Evolutionary conservation across 2,888 invertebrate genomes (phyloP), one percentile per base, ranked within the genome.

Genomic region (Ametastegia equiseti): DNA sequence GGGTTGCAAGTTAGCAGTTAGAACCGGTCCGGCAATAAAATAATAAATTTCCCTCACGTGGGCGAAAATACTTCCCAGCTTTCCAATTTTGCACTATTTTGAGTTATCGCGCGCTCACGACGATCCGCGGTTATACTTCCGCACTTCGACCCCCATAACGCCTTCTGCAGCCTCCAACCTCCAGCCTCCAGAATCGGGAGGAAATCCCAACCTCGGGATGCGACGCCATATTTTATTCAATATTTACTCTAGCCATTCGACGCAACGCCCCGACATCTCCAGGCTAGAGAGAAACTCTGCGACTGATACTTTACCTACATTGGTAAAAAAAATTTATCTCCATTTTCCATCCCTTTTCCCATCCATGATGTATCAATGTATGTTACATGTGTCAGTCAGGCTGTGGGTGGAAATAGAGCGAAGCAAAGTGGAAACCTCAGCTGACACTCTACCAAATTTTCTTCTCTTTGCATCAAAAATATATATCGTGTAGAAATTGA

Each of bases 81-180:
- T 75, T 75, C 75, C 75, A 75, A 75, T 75, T 75, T 75, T 54
- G n/a, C 50, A 54, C 50, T 54, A 75, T 75, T 75, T 50, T 75
- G 54, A 75, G 75, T 75, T 75, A 75, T 75, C 75, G 54, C 54
- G 54, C 54, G 30, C 47, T 47, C 47, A 11, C 19, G 7, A n/a
- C 36, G 36, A 11, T 54, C 45, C 45, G 42, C 15, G 71, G 27
- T 30, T 71, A 65, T 65, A 13, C 27, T n/a, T n/a, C n/a, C n/a
- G n/a, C n/a, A n/a, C n/a, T n/a, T n/a, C n/a, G 6, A 27, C 27
- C 69, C n/a, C 23, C n/a, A 1, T 23, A 2, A 13, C 23, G 3
- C 23, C 2, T 1, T 9, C 19, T 36, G n/a, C n/a, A n/a, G n/a
- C n/a, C 67, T 67, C 23, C 7, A 19, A 39, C 23, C n/a, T 36